These are phyloP conservation scores for Chrosomus eos DNA, from an alignment of 2,797 vertebrate genomes.

Conservation along the genomic window DNA sequence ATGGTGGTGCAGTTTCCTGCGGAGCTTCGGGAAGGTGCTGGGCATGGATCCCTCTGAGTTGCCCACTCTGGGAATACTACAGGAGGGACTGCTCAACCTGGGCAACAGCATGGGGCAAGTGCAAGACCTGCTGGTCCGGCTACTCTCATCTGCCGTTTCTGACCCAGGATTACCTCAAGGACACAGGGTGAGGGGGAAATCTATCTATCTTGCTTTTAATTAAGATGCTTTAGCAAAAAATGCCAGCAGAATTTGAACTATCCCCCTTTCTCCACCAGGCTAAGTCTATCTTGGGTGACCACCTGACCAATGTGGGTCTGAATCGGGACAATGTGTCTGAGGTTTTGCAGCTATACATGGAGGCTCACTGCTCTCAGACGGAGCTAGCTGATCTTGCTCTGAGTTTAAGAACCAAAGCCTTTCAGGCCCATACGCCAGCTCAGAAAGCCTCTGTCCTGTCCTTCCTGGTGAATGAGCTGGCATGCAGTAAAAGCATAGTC, in stretches of 20 bases:
- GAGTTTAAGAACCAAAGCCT: slow-evolving; percentile 96
- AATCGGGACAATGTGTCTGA: slow-evolving; percentile 98
- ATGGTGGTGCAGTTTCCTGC: slow-evolving; percentile 99
- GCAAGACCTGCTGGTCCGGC: slow-evolving; percentile 93
- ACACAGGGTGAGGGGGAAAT: slow-evolving; percentile 83
- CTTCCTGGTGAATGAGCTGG: slow-evolving; percentile 94
- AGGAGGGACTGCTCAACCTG: slow-evolving; percentile 94
- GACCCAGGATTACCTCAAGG: slow-evolving; percentile 95
- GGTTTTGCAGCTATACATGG: slow-evolving; percentile 98
- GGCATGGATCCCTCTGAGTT: slow-evolving; percentile 92
- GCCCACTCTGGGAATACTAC: slow-evolving; percentile 90
- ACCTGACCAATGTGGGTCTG: slow-evolving; percentile 93
- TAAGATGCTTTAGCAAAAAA: neutral
- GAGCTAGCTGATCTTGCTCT: slow-evolving; percentile 82
- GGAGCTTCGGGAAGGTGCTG: slow-evolving; percentile 96
- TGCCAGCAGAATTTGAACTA: neutral
- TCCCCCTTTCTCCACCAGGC: slow-evolving; percentile 75
- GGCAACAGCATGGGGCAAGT: slow-evolving; percentile 96
- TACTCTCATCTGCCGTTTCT: slow-evolving; percentile 93
- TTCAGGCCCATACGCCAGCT: slow-evolving; percentile 93
- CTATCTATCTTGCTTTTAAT: neutral
- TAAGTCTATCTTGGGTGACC: slow-evolving; percentile 96
- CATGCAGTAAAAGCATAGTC: slow-evolving; percentile 94
- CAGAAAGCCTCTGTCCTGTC: slow-evolving; percentile 94
- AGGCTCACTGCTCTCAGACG: slow-evolving; percentile 90